These are phyloP conservation scores for Epinotia bilunana DNA, from an alignment of 2,888 invertebrate species.

Conservation along the genomic window DNA sequence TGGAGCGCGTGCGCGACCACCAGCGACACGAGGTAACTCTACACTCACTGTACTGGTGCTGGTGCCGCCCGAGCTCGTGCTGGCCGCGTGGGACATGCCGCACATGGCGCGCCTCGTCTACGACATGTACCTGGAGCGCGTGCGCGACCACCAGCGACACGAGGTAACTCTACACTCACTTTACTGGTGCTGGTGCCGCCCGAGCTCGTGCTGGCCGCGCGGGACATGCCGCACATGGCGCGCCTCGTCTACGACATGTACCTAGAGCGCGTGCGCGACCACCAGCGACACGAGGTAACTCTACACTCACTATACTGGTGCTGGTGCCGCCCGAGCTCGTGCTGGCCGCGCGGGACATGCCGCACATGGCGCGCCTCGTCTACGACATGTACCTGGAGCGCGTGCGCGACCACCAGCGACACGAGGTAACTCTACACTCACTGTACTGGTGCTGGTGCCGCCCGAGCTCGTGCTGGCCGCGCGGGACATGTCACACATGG, in stretches of 20 bases:
- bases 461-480: constrained; percentile 76
- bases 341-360: constrained; percentile 90
- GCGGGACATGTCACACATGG: constrained; percentile 97
- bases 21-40: constrained; percentile 78
- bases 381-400: constrained; percentile 95
- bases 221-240: constrained; percentile 97
- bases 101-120: constrained; percentile 98
- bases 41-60: too few relatives aligned
- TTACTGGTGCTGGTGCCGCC: constrained; percentile 86
- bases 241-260: constrained; percentile 97
- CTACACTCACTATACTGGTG: too few relatives aligned
- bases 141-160: constrained; percentile 79
- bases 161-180: too few relatives aligned
- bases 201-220: constrained; percentile 78
- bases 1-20: constrained; percentile 86
- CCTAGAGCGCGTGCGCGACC: constrained; percentile 87
- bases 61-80: too few relatives aligned
- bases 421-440: constrained; percentile 60
- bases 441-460: constrained; percentile 86
- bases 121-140: constrained; percentile 93
- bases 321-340: too few relatives aligned
- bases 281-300: constrained; percentile 78
- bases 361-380: constrained; percentile 97
- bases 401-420: constrained; percentile 74
- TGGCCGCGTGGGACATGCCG: constrained; percentile 91